Conservation (phyloP, 1,140 invertebrate species). For the Anastrepha ludens region DNA sequence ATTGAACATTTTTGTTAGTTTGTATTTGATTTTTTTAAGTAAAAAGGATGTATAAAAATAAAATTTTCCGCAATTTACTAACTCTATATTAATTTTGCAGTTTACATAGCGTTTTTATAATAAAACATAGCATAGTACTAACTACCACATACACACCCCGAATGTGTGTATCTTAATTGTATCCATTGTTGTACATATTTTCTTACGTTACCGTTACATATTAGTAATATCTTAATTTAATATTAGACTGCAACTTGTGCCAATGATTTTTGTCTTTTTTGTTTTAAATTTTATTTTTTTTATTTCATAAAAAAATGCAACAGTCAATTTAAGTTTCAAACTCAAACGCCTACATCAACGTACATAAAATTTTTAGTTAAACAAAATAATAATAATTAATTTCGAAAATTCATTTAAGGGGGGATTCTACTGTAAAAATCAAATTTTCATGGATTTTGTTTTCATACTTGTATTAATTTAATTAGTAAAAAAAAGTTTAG, state of each 20-base stretch:
- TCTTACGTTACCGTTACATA: constrained; percentile 44
- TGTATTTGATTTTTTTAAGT: too few relatives aligned
- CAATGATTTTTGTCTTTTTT: constrained; percentile 65
- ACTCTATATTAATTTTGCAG: background rate
- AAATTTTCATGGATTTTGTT: too few relatives aligned
- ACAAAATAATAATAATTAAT: background rate
- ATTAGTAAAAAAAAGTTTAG: too few relatives aligned
- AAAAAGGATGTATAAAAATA: too few relatives aligned
- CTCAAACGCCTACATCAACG: background rate
- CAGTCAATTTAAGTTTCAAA: constrained; percentile 27
- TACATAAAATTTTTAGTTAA: constrained; percentile 1
- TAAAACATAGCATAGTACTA: background rate
- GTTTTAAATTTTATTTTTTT: background rate
- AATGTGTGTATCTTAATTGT: constrained; percentile 41
- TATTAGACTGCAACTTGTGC: constrained; percentile 73
- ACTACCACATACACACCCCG: background rate
- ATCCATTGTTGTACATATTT: background rate
- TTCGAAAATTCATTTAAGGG: background rate
- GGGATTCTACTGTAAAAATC: too few relatives aligned
- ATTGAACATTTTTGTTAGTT: too few relatives aligned
- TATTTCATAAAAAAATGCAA: background rate
- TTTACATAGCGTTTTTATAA: background rate
- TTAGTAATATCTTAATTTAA: constrained; percentile 61
- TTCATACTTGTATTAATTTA: too few relatives aligned
- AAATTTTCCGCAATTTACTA: too few relatives aligned